Base-by-base conservation (phyloP, 2,797 vertebrate species). In the Premnoplex brunnescens region DNA sequence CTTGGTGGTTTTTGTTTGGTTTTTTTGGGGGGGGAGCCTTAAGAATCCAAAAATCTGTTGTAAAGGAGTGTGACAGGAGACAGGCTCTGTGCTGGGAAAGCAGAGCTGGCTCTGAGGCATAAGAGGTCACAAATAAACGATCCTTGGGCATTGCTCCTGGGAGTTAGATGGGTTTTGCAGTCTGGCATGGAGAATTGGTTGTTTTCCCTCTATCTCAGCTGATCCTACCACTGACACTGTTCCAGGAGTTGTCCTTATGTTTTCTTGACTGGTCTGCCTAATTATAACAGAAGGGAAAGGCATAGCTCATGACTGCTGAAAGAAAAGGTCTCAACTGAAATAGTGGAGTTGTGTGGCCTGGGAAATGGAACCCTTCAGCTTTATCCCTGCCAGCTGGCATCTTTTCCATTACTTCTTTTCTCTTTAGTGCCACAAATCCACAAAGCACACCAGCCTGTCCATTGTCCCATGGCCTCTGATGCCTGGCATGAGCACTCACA, bases 101-200 rank as follows among this genome's bases (percentile, higher is more conserved):
- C 54, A 83, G 46, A 49, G 17, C 37, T 84, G 77, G 6, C 41
- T 78, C 32, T 56, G 66, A 78, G n/a, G 22, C 27, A 11, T n/a
- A 34, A 60, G 22, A 6, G 24, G 21, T 55, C 46, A 36, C 1
- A 8, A 22, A 20, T 0, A 4, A 68, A 21, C 0, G 2, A 24
- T 87, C 27, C 51, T 54, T 81, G 12, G 30, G 9, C 12, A 13
- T 36, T 79, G 30, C 22, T 87, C 39, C 56, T 49, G 44, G 21
- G 21, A 64, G 6, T 36, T 72, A 52, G 32, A 51, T 19, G 34
- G 10, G 14, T 37, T 78, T 86, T 78, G n/a, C 51, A 63, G 14
- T 59, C 48, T 80, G 23, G 9, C 22, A 55, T 23, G 30, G 44
- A 55, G 34, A 69, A 77, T 48, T 11, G 3, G 6, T 37, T 15